Evolutionary conservation across 1,140 invertebrate genomes (phyloP), one percentile per base, ranked within the genome.

Genomic region (Popillia japonica): DNA sequence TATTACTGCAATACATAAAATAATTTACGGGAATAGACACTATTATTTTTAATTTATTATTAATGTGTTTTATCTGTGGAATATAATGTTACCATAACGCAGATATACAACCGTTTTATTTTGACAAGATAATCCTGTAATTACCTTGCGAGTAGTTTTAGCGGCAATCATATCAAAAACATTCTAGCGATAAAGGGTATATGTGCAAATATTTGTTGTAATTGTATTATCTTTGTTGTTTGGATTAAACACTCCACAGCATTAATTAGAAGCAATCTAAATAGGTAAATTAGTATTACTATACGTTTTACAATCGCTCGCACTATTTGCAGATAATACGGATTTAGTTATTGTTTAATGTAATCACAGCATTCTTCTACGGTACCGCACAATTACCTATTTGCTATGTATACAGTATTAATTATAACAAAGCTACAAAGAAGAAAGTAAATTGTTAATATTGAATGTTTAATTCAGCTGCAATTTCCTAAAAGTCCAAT

Each of bases 191-290:
- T 55, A 55, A 55, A 55, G 48, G 48, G 14, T 55, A 55, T 17
- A n/a, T 14, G 6, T 6, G 48, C 48, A 55, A 55, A 55, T 55
- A 55, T 55, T 55, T 55, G 48, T 17, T 55, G 48, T 55, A 17
- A 14, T n/a, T 55, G 48, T n/a, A 55, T 55, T n/a, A 55, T 55
- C 48, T 55, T 17, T 55, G 17, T 55, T 17, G 48, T 55, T 55
- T 34, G 27, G 27, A 55, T 55, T 55, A 55, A 55, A 55, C 48
- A 17, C 48, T 7, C 48, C n/a, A 55, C 14, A 6, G 14, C 48
- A 17, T 17, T 55, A 55, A 55, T 55, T 55, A 55, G 48, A 14
- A n/a, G 48, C 48, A 55, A 55, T 55, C 48, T 17, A 55, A 55
- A n/a, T 20, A 55, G 48, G 48, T 55, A 55, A 14, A n/a, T n/a